Base-by-base conservation (phyloP, 2,797 vertebrate genomes). In the Takifugu rubripes region DNA sequence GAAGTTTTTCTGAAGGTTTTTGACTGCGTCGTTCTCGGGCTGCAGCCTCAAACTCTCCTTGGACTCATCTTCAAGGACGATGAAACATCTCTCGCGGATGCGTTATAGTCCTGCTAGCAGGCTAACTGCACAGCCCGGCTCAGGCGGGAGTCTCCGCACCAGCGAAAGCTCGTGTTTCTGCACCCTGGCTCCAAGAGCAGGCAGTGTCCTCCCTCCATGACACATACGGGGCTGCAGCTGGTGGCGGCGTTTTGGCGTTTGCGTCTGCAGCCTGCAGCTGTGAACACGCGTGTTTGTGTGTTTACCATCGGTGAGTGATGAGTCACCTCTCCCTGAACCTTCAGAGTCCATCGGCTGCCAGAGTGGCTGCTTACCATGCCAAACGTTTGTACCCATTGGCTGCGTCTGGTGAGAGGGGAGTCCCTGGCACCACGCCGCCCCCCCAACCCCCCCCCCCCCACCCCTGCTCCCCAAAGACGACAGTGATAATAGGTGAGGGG, bases 291-390 rank as follows among this genome's bases (percentile, higher is more conserved):
- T 52, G 71, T 61, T 47, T 50, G 33, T 56, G 64, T 64, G 68
- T 68, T 64, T 65, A 54, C 62, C 52, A 70, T 59, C 46, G 29
- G 49, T 76, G 76, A 79, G 74, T 69, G 78, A 79, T 78, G 67
- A 78, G 79, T 90, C 87, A 89, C 88, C 88, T 86, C 83, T 84
- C 67, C 55, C 70, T 90, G 87, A 91, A 90, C 90, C 85, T 80
- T 75, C 45, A 9, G 58, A 70, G 76, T 59, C 51, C 44, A 54
- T 55, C 52, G n/a, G 56, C 59, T 84, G 85, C 84, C 85, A 89
- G 43, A 46, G 16, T 2, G 44, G 43, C 43, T 46, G 54, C 59
- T 82, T 83, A 83, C 85, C 87, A 51, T 85, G 88, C 88, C 90
- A 91, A 88, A 65, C 58, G 66, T 80, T 86, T 87, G 86, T 86